Evolutionary conservation across 2,888 invertebrate species (phyloP).

Genomic region (Formica aserva): DNA sequence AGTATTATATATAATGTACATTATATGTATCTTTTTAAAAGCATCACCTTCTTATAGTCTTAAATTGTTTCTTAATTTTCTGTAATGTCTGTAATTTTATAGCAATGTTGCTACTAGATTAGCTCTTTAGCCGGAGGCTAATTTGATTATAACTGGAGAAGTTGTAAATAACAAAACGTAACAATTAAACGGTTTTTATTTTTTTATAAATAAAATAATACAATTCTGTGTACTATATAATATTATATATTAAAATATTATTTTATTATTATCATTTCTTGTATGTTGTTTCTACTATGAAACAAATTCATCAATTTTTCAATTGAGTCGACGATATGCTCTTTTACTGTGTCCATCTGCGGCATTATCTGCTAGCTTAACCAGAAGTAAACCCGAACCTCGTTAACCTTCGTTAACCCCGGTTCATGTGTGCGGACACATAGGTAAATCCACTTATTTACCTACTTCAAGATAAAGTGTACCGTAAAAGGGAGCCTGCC

Average conservation of each 20-base stretch:
- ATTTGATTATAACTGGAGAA: neutral
- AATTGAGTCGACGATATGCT: neutral
- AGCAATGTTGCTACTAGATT: neutral
- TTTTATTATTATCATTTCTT: neutral
- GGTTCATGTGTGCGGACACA: constrained; percentile 58
- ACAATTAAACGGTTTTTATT: neutral
- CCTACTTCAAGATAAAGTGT: constrained; percentile 52
- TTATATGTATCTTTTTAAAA: neutral
- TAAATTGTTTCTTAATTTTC: constrained; percentile 20
- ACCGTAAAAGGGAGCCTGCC: constrained; percentile 58
- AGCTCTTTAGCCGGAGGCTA: neutral
- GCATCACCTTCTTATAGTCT: neutral
- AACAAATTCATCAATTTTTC: neutral
- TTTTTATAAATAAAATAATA: neutral
- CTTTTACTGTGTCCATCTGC: constrained; percentile 28
- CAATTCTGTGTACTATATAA: neutral
- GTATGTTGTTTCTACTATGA: neutral
- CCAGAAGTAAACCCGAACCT: constrained; percentile 61
- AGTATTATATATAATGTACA: neutral
- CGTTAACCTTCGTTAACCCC: constrained; percentile 66
- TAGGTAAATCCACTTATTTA: constrained; percentile 71
- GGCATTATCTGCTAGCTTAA: constrained; percentile 59
- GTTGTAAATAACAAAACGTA: neutral
- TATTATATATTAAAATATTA: neutral
- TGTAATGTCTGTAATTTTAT: neutral